Evolutionary conservation across 1,140 invertebrate species (phyloP).

Genomic region (Drosophila miranda): DNA sequence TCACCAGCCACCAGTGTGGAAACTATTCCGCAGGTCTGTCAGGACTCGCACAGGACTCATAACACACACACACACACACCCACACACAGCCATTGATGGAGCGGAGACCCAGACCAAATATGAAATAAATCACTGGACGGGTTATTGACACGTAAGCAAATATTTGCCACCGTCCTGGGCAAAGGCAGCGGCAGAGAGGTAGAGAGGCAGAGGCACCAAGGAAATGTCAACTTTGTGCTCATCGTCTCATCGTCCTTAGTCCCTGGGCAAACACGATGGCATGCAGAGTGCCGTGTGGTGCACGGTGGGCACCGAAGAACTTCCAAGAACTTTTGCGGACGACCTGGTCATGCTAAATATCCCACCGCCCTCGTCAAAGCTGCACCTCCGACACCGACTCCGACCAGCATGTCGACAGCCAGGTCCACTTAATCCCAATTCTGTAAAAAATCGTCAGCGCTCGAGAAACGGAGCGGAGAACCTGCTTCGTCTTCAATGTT

Average conservation of each 20-base stretch:
- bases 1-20: conserved; percentile 34
- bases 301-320: conserved; percentile 26
- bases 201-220: conserved; percentile 15
- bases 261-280: conserved; percentile 42
- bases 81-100: conserved; percentile 33
- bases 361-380: conserved; percentile 11
- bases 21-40: conserved; percentile 62
- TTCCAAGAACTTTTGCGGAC: conserved; percentile 60
- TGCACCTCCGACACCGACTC: neutral
- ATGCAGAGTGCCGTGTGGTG: conserved; percentile 50
- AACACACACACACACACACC: conserved; percentile 3
- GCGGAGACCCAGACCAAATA: conserved; percentile 52
- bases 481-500: conserved; percentile 55
- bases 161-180: conserved; percentile 58
- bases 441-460: conserved; percentile 71
- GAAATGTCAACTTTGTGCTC: conserved; percentile 44
- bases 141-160: conserved; percentile 80
- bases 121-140: conserved; percentile 79
- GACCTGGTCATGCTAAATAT: conserved; percentile 21
- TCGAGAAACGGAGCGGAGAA: conserved; percentile 8
- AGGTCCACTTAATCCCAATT: conserved; percentile 80
- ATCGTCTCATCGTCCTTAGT: conserved; percentile 8
- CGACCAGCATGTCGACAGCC: conserved; percentile 64
- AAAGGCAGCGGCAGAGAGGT: neutral
- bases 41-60: conserved; percentile 9